Base-by-base conservation (phyloP, 92 coral and sea anemone species). In the Virgularia gustaviana region DNA sequence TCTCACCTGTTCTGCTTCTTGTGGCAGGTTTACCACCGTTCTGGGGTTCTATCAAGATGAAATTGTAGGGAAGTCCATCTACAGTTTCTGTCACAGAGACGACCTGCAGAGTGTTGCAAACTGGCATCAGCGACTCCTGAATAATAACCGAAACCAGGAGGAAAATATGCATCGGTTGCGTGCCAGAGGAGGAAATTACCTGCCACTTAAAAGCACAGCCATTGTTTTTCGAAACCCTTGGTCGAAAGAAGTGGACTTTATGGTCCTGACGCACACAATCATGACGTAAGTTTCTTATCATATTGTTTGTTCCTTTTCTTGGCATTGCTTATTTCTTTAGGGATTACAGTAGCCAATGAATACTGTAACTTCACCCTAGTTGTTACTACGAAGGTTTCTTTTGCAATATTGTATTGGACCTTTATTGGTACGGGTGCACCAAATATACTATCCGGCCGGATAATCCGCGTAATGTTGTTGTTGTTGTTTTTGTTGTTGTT, bases 41-140 rank as follows among this genome's bases (percentile, higher is more conserved):
- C 71, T 85, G 25, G 97, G 97, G 2, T 91, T 76, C 73, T 81
- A 82, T 9, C 85, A 96, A 0, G 91, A 91, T 45, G 97, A 91
- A 30, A 29, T 91, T 19, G 57, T 89, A 30, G 97, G 97, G 7
- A 76, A 31, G 13, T 91, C 97, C 1, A 90, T 82, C 0, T 91
- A 91, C 44, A 90, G 85, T 58, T 91, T 61, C 74, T 75, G 83
- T 32, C 91, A 86, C 30, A 86, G 77, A 38, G 89, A 91, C 3
- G 96, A 91, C 25, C 77, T 86, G 4, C 81, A 83, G 15, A 24
- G 65, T 20, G 36, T 89, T 2, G 87, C 88, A 0, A 53, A 83
- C 23, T 51, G 79, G 9, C 97, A 91, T 71, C 79, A 87, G 27
- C 68, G 62, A 8, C 16, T 83, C 1, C 77, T 91, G 7, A 23